phyloP scores from a whole-genome alignment of 2,113 vertebrate genomes.

The Clupea harengus region DNA sequence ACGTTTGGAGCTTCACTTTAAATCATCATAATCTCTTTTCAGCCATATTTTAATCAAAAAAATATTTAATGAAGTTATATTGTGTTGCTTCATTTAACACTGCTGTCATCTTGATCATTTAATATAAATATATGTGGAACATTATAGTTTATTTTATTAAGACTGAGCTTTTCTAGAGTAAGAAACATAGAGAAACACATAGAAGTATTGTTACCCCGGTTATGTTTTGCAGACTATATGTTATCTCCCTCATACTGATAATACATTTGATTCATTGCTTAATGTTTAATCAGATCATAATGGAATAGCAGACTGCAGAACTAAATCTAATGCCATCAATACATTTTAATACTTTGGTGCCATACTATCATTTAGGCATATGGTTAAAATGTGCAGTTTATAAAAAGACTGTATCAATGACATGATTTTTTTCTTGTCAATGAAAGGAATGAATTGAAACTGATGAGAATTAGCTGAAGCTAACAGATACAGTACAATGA shows the following conservation, averaged over 20 bases:
- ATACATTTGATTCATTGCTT: constrained; percentile 5
- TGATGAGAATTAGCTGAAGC: background rate
- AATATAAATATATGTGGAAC: constrained; percentile 61
- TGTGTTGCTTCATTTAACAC: constrained; percentile 61
- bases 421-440: background rate
- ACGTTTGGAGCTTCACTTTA: constrained; percentile 17
- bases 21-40: constrained; percentile 58
- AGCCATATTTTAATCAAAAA: constrained; percentile 69
- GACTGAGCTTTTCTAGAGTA: constrained; percentile 45
- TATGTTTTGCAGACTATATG: constrained; percentile 36
- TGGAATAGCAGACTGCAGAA: background rate
- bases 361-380: background rate
- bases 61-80: constrained; percentile 64
- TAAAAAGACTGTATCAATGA: background rate
- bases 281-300: background rate
- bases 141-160: constrained; percentile 58
- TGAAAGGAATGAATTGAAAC: background rate
- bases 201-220: constrained; percentile 39
- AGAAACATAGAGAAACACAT: constrained; percentile 57
- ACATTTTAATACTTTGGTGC: background rate
- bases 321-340: background rate
- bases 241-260: constrained; percentile 7
- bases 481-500: background rate
- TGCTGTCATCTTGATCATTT: constrained; percentile 64
- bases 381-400: background rate